These are phyloP conservation scores for Noctua janthe DNA, from an alignment of 2,888 invertebrate species.

Conservation along the genomic window DNA sequence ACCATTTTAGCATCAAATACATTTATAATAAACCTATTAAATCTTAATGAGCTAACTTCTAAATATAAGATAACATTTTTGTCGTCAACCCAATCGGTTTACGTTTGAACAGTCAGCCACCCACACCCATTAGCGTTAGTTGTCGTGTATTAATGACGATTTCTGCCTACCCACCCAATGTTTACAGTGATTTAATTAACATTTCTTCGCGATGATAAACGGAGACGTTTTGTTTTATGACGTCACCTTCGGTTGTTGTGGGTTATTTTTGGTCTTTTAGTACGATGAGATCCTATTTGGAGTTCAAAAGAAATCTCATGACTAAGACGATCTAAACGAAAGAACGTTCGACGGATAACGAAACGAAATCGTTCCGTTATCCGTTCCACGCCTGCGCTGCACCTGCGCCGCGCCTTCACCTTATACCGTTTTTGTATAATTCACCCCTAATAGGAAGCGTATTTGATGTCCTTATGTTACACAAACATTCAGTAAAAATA, in stretches of 20 bases:
- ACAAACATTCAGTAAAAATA: no score
- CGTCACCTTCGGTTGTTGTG: conserved; percentile 59
- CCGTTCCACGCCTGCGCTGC: no score
- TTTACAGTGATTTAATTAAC: conserved; percentile 80
- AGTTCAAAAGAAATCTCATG: no score
- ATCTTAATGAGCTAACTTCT: conserved; percentile 59
- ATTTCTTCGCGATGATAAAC: conserved; percentile 76
- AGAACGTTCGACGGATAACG: no score
- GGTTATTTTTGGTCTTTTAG: conserved; percentile 22
- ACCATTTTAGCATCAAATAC: conserved; percentile 21
- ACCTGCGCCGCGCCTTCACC: no score
- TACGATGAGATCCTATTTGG: not conserved
- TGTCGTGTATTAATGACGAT: conserved; percentile 80
- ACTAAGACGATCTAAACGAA: no score
- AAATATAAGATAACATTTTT: conserved; percentile 62
- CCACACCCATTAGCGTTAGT: conserved; percentile 76
- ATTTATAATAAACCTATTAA: conserved; percentile 55
- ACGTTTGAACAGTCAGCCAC: conserved; percentile 64
- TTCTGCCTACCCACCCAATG: conserved; percentile 75
- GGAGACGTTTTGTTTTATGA: conserved; percentile 72
- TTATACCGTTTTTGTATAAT: no score
- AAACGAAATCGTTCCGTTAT: no score
- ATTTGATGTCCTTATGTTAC: no score
- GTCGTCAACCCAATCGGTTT: conserved; percentile 55
- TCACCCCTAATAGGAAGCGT: no score